phyloP scores from a whole-genome alignment of 1,140 invertebrate genomes.

The Nilaparvata lugens region DNA sequence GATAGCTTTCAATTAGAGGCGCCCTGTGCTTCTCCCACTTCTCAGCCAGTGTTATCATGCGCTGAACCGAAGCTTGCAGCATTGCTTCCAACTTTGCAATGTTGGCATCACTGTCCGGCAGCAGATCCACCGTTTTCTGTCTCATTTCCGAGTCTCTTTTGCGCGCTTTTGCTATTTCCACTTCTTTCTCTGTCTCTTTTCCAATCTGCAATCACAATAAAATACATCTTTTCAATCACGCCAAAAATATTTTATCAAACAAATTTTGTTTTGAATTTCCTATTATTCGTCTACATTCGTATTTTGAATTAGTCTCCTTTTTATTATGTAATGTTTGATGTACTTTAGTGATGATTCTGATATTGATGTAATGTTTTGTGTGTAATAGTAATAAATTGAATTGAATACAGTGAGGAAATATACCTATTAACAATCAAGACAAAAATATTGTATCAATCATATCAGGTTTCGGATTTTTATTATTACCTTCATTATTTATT shows the following conservation, averaged over 20 bases:
- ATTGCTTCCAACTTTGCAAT: conserved; percentile 49
- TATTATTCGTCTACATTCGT: no score
- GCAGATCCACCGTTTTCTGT: conserved; percentile 50
- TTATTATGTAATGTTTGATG: no score
- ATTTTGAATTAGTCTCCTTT: no score
- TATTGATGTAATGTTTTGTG: no score
- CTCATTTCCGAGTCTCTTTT: conserved; percentile 35
- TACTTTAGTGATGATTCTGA: no score
- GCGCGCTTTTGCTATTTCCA: conserved; percentile 30
- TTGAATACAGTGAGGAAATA: no score
- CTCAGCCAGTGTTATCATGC: conserved; percentile 48
- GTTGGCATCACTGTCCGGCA: conserved; percentile 52
- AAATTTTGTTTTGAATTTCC: not conserved
- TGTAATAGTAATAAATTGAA: no score
- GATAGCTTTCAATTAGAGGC: conserved; percentile 52
- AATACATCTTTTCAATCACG: no score
- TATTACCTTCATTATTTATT: no score
- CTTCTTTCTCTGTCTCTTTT: conserved; percentile 34
- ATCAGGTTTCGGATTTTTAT: no score
- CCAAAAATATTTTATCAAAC: not conserved
- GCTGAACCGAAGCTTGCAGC: conserved; percentile 48
- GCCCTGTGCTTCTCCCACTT: conserved; percentile 61
- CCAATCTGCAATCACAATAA: conserved; percentile 24
- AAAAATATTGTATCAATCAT: no score
- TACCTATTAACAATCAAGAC: no score